Evolutionary conservation across 2,888 invertebrate species (phyloP), one percentile per base, ranked within the genome.

Genomic region (Pseudococcus longispinus): DNA sequence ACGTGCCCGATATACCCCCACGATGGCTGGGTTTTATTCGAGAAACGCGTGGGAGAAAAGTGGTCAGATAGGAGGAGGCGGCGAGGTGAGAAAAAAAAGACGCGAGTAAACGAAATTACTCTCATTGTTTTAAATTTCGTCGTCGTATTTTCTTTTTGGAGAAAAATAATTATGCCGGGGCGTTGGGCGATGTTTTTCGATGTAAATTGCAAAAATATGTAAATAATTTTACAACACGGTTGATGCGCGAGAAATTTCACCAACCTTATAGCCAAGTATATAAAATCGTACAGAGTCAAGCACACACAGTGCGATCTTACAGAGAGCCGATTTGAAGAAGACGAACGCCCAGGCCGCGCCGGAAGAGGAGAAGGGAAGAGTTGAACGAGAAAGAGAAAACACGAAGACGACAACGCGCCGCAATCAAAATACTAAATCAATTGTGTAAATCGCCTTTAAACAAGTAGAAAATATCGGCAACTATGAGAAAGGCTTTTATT

Each of bases 361-460:
- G 2, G 9, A 11, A 23, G 9, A 9, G 23, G 20, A 20, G 20
- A 60, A 60, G 20, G 5, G 37, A 37, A 8, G 37, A 37, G 37
- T n/a, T n/a, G n/a, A n/a, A n/a, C 5, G 2, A 1, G 44, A 13
- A 13, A 44, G 13, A 44, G 29, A 29, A 26, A 70, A 70, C 29
- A 29, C 29, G 70, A 70, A 11, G 70, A 26, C 70, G 70, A 70
- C 55, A n/a, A 11, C 8, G 55, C 51, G 15, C 18, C 60, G 60
- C 70, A 70, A 70, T 70, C 70, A 70, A 70, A 70, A 26, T 70
- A 70, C 70, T 70, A 70, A 70, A 70, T 55, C 55, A 55, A 55
- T 70, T 70, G 70, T 70, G 29, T 70, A 77, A 77, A 77, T 77
- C 77, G 77, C 77, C 77, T 77, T 77, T 77, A 77, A 77, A 77